Conservation (phyloP, 2,888 invertebrate genomes). For the Dinocampus coccinellae region DNA sequence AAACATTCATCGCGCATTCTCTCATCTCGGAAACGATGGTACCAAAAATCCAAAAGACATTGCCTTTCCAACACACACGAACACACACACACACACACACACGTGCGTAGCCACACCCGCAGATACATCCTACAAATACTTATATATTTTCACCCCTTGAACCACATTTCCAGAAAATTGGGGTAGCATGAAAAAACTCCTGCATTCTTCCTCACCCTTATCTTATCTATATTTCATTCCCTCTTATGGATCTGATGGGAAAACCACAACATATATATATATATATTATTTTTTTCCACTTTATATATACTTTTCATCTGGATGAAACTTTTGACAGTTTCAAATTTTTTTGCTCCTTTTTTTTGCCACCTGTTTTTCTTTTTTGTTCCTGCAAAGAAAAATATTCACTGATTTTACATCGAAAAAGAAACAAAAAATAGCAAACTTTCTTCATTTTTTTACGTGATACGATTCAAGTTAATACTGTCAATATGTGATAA, state of each 20-base stretch:
- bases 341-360: not conserved
- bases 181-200: not conserved
- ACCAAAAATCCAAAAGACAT: conserved; percentile 5
- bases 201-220: conserved; percentile 6
- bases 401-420: not conserved
- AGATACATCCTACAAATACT: too few relatives aligned
- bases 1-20: conserved; percentile 15
- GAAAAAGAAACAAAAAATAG: too few relatives aligned
- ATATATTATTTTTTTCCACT: not conserved
- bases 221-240: conserved; percentile 7
- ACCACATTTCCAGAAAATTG: conserved; percentile 3
- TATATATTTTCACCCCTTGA: not conserved
- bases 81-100: not conserved
- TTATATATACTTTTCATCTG: not conserved
- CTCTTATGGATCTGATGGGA: conserved; percentile 1
- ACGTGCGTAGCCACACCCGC: not conserved
- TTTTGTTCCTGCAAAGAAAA: conserved; percentile 26
- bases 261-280: not conserved
- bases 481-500: not conserved
- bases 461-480: not conserved
- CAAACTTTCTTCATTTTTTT: not conserved
- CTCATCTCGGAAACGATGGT: not conserved
- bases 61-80: not conserved
- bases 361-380: too few relatives aligned
- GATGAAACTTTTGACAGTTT: not conserved